These are phyloP conservation scores for Meleagris gallopavo DNA, from an alignment of 2,113 vertebrate species.

Conservation along the genomic window DNA sequence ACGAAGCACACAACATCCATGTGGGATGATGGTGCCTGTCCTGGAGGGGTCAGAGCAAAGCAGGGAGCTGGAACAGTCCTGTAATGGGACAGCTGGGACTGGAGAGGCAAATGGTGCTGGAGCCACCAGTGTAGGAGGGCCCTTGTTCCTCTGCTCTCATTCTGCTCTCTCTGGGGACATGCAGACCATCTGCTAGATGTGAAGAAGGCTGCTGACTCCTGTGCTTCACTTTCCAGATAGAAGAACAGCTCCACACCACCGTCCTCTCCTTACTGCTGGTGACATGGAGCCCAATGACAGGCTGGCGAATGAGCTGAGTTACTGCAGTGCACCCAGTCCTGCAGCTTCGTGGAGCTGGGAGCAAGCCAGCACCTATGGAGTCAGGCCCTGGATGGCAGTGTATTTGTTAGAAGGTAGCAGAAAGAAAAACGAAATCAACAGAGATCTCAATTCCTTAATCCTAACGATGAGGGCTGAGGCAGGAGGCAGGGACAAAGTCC, in stretches of 20 bases:
- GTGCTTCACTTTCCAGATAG: background rate
- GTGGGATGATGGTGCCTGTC: background rate
- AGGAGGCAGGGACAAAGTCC: background rate
- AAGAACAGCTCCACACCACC: background rate
- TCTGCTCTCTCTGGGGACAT: background rate
- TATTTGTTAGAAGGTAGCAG: background rate
- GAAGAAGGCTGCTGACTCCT: background rate
- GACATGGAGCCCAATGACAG: fast-evolving
- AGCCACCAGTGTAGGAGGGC: background rate
- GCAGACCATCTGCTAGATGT: background rate
- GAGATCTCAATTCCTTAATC: background rate
- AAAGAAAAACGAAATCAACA: background rate
- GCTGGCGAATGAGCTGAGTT: background rate
- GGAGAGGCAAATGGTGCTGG: background rate
- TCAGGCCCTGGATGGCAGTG: background rate
- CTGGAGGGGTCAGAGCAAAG: background rate
- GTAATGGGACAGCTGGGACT: background rate
- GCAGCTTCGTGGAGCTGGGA: background rate
- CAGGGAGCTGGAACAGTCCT: background rate
- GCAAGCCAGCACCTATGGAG: background rate
- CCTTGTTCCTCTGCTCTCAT: fast-evolving
- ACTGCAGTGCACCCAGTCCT: background rate
- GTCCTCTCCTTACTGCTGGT: background rate
- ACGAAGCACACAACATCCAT: fast-evolving
- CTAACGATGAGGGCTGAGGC: background rate